Evolutionary conservation across 2,113 vertebrate species (phyloP), one percentile per base, ranked within the genome.

Genomic region (Dolichotis patagonum): DNA sequence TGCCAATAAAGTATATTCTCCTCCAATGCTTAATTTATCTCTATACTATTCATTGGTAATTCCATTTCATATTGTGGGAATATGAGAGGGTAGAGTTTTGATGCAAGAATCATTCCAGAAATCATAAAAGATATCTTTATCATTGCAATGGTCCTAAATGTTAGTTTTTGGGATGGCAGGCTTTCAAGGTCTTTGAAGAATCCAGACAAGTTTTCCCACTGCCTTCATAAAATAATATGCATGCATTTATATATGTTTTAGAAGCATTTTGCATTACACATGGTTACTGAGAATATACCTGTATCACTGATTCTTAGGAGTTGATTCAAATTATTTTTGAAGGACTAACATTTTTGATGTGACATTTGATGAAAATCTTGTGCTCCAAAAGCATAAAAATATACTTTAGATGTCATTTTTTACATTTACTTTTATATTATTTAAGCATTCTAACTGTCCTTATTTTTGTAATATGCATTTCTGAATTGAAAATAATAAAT

Each of bases 1-100:
- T 97, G 90, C 2, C 10, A 49, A 71, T 65, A 95, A 96, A 96
- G 96, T 85, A 85, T 11, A 81, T 93, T 58, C 13, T 93, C 16
- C 75, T 14, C 75, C 35, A 75, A 5, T 67, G 89, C 43, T 83
- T 90, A 91, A 85, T 90, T 96, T 96, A 49, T 73, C 82, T 82
- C 17, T 8, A 60, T 32, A 83, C 58, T 73, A 93, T 63, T 97
- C 2, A 56, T 81, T 96, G 97, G 95, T 22, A 38, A 19, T 89
- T 90, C 91, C 17, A 83, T 83, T 24, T 2, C 69, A 90, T 88
- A 71, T 60, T 96, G 63, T 80, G 67, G 91, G 26, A 32, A 73
- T 75, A 38, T 52, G 28, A 60, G 16, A 91, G 69, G 22, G 90
- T 49, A 43, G 3, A 60, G 89, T 10, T 46, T 81, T 91, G 62